phyloP scores from a whole-genome alignment of 2,888 invertebrate genomes.

The Eristalis intricaria region DNA sequence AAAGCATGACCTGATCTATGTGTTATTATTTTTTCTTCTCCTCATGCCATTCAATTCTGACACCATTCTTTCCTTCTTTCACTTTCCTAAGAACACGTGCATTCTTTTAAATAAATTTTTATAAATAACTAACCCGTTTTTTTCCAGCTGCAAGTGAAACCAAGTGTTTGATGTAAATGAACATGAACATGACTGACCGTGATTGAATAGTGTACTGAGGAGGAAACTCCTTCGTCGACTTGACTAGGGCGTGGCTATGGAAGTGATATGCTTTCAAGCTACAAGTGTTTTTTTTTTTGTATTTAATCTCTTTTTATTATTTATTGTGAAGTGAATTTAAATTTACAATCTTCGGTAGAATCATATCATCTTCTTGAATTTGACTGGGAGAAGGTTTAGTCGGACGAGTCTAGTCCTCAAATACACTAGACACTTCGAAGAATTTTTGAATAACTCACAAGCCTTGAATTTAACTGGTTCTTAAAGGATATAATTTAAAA shows the following conservation, averaged over 20 bases:
- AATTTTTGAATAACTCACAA: too few species aligned
- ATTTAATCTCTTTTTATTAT: too few species aligned
- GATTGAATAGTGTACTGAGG: background rate
- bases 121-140: background rate
- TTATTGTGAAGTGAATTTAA: too few species aligned
- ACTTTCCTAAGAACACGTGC: background rate
- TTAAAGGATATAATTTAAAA: too few species aligned
- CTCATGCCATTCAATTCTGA: background rate
- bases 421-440: too few species aligned
- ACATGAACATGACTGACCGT: background rate
- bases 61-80: background rate
- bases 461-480: too few species aligned
- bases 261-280: background rate
- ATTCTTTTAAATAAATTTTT: background rate
- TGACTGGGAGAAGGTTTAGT: too few species aligned
- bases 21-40: background rate
- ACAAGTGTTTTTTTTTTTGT: background rate
- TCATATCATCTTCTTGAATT: too few species aligned
- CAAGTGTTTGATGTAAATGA: background rate
- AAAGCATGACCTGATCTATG: conserved; percentile 35
- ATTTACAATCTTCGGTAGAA: too few species aligned
- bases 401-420: too few species aligned
- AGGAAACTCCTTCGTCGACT: background rate
- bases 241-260: conserved; percentile 8
- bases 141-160: conserved; percentile 63